Base-by-base conservation (phyloP, 2,797 vertebrate genomes). In the Rhinoraja longicauda region DNA sequence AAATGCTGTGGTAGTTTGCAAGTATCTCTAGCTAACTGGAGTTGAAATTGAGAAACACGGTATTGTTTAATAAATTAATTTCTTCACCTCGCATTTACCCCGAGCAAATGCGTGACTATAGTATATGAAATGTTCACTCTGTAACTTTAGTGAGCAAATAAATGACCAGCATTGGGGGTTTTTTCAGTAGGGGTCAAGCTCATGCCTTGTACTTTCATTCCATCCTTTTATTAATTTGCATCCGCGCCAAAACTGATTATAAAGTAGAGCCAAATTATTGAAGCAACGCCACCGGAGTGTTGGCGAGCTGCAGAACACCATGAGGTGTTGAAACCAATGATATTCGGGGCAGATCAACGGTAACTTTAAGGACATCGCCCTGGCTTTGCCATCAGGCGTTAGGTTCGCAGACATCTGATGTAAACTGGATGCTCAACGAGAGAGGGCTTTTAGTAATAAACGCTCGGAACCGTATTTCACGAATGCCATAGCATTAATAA, bases 191-290 rank as follows among this genome's bases (percentile, higher is more conserved):
- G 57, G 57, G 82, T 57, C 53, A 45, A 59, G 24, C 24, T 9
- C 12, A 53, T 12, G 59, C 26, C n/a, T 57, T 88, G n/a, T n/a
- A 62, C 7, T 73, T 72, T 24, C 32, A 70, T 45, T 39, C 88
- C 32, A 24, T 72, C 62, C 24, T 53, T 36, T 24, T 73, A 36
- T 73, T 91, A 73, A 91, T 93, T 94, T 93, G 93, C 12, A 10
- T 13, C 93, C 93, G 17, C 93, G 94, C 93, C 94, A 94, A 93
- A 94, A 93, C 24, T 8, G 26, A 93, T 93, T 95, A 92, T 95
- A 92, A 94, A 75, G 36, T 21, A 93, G 24, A 76, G 1, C 93
- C 93, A 91, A 93, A 45, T 93, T 92, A 93, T 29, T n/a, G 93
- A 93, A 93, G 93, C 36, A 72, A 6, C 7, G 62, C 67, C 13